phyloP scores from a whole-genome alignment of 2,113 vertebrate species.

The Pyxicephalus adspersus region DNA sequence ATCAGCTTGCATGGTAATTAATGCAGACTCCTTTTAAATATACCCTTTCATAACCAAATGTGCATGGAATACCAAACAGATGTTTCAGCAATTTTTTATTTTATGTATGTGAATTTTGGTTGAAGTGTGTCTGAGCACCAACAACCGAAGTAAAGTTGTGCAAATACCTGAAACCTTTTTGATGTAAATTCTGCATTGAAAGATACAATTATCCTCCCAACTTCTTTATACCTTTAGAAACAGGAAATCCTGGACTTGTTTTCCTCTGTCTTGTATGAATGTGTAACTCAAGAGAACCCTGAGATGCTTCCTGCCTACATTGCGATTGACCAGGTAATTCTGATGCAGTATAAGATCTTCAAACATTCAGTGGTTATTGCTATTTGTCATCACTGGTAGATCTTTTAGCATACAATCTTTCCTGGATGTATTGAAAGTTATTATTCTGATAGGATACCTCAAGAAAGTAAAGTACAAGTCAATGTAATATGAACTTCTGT shows the following conservation, averaged over 20 bases:
- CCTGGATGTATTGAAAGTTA: not conserved
- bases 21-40: too few relatives aligned
- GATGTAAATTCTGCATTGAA: not conserved
- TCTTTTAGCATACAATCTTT: not conserved
- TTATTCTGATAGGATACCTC: not conserved
- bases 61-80: too few relatives aligned
- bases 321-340: slow-evolving; percentile 90
- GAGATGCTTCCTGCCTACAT: slow-evolving; percentile 97
- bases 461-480: not conserved
- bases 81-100: too few relatives aligned
- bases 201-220: too few relatives aligned
- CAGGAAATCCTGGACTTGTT: slow-evolving; percentile 87
- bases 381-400: not conserved
- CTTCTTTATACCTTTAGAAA: slow-evolving; percentile 73
- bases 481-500: too few relatives aligned
- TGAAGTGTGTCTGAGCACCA: too few relatives aligned
- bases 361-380: too few relatives aligned
- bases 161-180: not conserved
- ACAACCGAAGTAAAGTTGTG: too few relatives aligned
- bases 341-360: not conserved
- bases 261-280: slow-evolving; percentile 94
- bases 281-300: slow-evolving; percentile 94
- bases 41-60: too few relatives aligned
- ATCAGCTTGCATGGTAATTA: too few relatives aligned
- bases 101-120: too few relatives aligned